A percentile compares a stretch with the other conserved stretches of the same genome.
Conservation (phyloP, 2,888 invertebrate species). For the Crepidodera aurea region DNA sequence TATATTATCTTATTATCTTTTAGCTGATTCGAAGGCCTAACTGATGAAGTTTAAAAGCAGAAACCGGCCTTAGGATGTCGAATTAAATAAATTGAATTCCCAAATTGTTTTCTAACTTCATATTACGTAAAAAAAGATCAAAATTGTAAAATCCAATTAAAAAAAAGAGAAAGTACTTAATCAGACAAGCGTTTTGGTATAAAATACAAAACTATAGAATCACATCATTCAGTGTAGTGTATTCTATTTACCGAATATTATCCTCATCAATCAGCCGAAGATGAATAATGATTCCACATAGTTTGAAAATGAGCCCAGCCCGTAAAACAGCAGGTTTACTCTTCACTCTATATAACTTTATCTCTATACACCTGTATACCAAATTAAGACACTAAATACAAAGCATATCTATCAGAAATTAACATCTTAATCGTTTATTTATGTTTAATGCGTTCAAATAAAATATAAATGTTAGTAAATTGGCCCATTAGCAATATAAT, state of each 20-base stretch:
- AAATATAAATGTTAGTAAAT: conserved; percentile 26
- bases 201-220: conserved; percentile 2
- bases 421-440: conserved; percentile 30
- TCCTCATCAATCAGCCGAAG: conserved; percentile 19
- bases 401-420: conserved; percentile 24
- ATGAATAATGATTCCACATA: conserved; percentile 24
- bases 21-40: too few species aligned
- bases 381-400: conserved; percentile 30
- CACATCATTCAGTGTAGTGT: conserved; percentile 16
- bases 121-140: too few species aligned
- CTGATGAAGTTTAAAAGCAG: too few species aligned
- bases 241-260: conserved; percentile 20
- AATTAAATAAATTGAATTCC: too few species aligned
- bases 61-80: too few species aligned
- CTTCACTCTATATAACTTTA: conserved; percentile 20
- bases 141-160: too few species aligned
- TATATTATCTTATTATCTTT: too few species aligned
- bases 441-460: conserved; percentile 26
- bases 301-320: conserved; percentile 23
- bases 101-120: too few species aligned
- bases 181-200: too few species aligned
- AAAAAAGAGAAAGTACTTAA: too few species aligned
- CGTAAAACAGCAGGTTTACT: conserved; percentile 23
- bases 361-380: conserved; percentile 27
- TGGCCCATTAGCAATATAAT: conserved; percentile 26